Base-by-base conservation (phyloP, 1,140 invertebrate species). In the Epicauta chinensis region DNA sequence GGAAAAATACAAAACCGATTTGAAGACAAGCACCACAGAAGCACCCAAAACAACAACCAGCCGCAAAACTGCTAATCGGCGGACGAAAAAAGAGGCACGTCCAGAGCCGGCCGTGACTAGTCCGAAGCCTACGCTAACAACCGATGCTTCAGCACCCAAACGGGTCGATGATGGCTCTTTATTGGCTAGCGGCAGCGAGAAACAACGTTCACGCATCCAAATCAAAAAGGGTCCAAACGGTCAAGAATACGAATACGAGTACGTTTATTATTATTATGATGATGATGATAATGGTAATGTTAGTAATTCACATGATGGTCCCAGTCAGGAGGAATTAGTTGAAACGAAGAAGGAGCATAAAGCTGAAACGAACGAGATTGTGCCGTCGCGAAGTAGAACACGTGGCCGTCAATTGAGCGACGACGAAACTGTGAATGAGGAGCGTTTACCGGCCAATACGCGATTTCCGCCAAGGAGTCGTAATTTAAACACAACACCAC, bases 221-320 rank as follows among this genome's bases (percentile, higher is more conserved):
- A 83, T 91, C 17, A 90, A 91, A 61, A 91, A 91, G 70, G 89
- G 86, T 16, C 87, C 87, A n/a, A 90, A 91, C 63, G 89, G 89
- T 3, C 84, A 91, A 70, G 89, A 92, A 60, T 91, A 93, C 62
- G 89, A 93, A 70, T 92, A 91, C 66, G 89, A 91, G 66, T 93
- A 93, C 59, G 85, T 91, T 13, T 93, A 93, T 63, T 93, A 93
- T 66, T 92, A 93, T 61, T 89, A 91, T 53, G 87, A 91, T 56
- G 87, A 89, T 52, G 87, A 90, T 1, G 81, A 82, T 41, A 72
- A 67, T 47, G 31, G 48, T 7, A 62, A 61, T 56, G 49, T 62
- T 13, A 70, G 64, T 42, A 82, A 79, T 55, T 73, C 75, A 37
- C 77, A 81, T 52, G 81, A 83, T 61, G 76, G 75, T 17, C 75